Conservation (phyloP, 2,888 invertebrate species). For the Drosophila conformis region DNA sequence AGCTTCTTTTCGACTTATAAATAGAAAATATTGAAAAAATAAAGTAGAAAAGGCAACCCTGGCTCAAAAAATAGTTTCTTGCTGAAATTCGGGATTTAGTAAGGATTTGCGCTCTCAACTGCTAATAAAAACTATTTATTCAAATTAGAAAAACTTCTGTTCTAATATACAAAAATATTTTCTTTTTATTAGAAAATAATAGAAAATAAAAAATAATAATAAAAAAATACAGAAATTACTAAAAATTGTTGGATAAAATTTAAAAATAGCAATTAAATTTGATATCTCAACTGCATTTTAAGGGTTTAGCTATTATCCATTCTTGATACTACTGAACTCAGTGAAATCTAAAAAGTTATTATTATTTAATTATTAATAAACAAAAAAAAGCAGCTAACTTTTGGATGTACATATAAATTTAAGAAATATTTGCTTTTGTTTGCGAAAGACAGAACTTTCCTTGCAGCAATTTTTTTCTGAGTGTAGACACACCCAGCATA, state of each 20-base stretch:
- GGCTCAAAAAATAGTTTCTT: too few relatives aligned
- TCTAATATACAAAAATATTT: too few relatives aligned
- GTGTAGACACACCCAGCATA: conserved; percentile 68
- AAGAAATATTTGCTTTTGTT: fast-evolving
- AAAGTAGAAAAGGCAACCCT: too few relatives aligned
- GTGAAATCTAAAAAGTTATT: neutral
- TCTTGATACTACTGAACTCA: neutral
- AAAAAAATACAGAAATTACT: too few relatives aligned
- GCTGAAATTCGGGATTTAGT: neutral
- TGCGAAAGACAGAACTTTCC: neutral
- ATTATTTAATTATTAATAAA: neutral
- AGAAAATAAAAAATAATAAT: too few relatives aligned
- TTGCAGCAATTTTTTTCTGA: neutral
- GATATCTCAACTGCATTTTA: fast-evolving
- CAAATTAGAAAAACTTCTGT: too few relatives aligned
- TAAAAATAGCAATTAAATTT: neutral
- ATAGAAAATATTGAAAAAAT: too few relatives aligned
- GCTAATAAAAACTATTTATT: too few relatives aligned
- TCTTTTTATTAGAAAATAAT: too few relatives aligned
- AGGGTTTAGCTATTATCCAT: neutral
- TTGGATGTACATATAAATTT: neutral
- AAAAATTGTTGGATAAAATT: fast-evolving
- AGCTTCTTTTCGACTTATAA: too few relatives aligned
- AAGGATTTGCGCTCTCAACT: too few relatives aligned
- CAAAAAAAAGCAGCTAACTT: neutral